These are phyloP conservation scores for Rhizomys pruinosus DNA, from an alignment of 2,113 vertebrate genomes.

Conservation along the genomic window DNA sequence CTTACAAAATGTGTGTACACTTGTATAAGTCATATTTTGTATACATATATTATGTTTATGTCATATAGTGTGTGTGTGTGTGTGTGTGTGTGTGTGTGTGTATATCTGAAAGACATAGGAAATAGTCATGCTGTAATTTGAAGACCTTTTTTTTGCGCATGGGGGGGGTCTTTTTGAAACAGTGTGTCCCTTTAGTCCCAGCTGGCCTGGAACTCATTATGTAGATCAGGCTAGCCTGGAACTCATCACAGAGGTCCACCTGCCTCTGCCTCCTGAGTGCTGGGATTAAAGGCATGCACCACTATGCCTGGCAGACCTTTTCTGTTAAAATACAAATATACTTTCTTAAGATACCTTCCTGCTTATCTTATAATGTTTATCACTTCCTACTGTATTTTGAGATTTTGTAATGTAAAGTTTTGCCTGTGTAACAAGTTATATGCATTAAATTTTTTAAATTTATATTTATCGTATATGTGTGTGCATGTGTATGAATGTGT, in stretches of 20 bases:
- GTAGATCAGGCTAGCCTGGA: too few species aligned
- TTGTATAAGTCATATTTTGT: neutral
- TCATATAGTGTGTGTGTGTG: neutral
- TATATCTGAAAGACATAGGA: neutral
- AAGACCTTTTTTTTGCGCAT: too few species aligned
- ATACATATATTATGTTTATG: neutral
- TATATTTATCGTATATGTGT: neutral
- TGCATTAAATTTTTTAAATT: neutral
- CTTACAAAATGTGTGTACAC: neutral
- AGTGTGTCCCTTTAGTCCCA: too few species aligned
- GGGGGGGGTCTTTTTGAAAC: too few species aligned
- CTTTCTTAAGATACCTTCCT: conserved; percentile 7
- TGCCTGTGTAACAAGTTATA: neutral
- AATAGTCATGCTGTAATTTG: too few species aligned
- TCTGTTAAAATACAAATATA: conserved; percentile 10
- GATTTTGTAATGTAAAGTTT: conserved; percentile 60
- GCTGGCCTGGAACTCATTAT: too few species aligned
- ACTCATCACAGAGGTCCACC: too few species aligned
- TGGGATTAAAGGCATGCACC: too few species aligned
- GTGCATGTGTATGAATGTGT: neutral
- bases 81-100: neutral
- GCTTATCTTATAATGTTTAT: conserved; percentile 49
- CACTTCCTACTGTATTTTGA: neutral
- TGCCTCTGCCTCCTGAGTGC: too few species aligned
- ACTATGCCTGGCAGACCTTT: conserved; percentile 35